A percentile compares a stretch with the other conserved stretches of the same genome.
These are phyloP conservation scores for Nyctibius grandis DNA, from an alignment of 2,797 vertebrate genomes.

Conservation along the genomic window DNA sequence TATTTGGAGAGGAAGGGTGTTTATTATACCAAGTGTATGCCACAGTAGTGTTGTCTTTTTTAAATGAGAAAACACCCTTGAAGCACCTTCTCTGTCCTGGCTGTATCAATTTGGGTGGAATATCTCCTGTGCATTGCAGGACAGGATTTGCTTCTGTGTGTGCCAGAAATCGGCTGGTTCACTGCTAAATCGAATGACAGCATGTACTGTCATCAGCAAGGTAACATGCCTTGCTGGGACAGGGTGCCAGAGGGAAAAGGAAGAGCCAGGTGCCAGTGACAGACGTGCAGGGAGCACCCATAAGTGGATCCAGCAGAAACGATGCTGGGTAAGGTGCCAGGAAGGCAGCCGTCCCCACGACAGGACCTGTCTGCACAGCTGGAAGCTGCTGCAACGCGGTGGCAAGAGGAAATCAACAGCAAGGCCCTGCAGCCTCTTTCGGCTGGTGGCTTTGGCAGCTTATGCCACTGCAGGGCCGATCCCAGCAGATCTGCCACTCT, in stretches of 20 bases:
- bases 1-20: background rate
- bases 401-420: rapidly evolving
- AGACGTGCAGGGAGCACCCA: rapidly evolving
- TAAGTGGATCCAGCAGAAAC: rapidly evolving
- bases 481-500: background rate
- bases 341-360: rapidly evolving
- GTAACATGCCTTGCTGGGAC: background rate
- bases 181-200: background rate
- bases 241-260: background rate
- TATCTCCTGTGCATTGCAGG: background rate
- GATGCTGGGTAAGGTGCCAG: background rate
- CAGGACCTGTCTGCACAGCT: background rate
- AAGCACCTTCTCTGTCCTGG: background rate
- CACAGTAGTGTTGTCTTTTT: background rate
- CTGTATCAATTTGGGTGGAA: background rate
- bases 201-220: background rate
- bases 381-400: background rate
- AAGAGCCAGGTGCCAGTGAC: rapidly evolving
- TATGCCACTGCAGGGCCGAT: rapidly evolving
- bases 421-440: background rate
- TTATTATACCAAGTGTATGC: background rate
- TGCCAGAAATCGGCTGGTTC: background rate
- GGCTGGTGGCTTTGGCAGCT: background rate
- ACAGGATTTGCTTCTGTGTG: background rate
- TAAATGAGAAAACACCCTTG: background rate